These are phyloP conservation scores for Latrodectus hesperus DNA, from an alignment of 2,888 invertebrate species.

Conservation along the genomic window DNA sequence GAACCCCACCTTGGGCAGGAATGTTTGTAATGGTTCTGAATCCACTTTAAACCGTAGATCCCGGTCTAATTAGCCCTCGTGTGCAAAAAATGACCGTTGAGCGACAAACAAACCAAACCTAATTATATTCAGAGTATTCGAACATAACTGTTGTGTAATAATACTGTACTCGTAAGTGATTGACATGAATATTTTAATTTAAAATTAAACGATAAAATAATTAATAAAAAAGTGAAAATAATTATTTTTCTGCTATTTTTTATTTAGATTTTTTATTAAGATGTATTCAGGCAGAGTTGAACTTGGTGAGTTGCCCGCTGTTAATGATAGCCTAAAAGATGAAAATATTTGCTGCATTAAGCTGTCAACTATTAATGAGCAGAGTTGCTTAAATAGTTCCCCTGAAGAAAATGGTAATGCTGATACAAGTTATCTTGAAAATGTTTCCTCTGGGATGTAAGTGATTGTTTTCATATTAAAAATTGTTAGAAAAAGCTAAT, in stretches of 20 bases:
- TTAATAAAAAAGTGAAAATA: too few species aligned
- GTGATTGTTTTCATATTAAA: not conserved
- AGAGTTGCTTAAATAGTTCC: not conserved
- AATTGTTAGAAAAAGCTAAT: not conserved
- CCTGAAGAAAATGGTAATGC: not conserved
- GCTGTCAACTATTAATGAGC: not conserved
- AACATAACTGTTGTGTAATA: too few species aligned
- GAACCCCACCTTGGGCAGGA: too few species aligned
- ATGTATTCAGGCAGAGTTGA: conserved; percentile 1
- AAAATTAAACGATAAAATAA: too few species aligned
- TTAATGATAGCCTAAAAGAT: not conserved
- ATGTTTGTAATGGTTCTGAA: too few species aligned
- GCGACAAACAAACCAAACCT: too few species aligned
- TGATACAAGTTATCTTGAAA: not conserved
- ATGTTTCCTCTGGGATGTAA: not conserved
- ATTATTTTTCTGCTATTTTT: not conserved
- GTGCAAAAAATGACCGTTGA: too few species aligned
- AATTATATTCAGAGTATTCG: too few species aligned
- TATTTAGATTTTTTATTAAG: not conserved
- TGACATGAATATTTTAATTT: too few species aligned
- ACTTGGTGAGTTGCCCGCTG: not conserved
- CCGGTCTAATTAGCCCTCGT: too few species aligned
- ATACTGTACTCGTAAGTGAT: too few species aligned
- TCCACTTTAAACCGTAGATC: too few species aligned
- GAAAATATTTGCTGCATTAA: not conserved